Conservation (phyloP, 2,888 invertebrate genomes). For the Lobophora halterata region DNA sequence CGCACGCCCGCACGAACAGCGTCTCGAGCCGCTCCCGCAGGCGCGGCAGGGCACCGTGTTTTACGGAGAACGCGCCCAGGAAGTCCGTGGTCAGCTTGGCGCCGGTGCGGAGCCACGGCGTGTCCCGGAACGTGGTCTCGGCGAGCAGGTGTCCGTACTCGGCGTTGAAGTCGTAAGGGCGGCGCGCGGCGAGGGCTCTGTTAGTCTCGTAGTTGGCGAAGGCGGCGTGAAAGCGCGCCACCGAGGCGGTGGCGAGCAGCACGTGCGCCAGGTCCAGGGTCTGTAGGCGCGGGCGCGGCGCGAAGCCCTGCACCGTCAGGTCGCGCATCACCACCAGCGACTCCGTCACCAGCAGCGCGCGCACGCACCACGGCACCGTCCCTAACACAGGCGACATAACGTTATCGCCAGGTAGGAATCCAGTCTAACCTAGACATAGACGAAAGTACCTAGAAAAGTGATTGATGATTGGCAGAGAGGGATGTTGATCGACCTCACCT, state of each 20-base stretch:
- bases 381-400: too few relatives aligned
- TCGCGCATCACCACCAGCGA: constrained; percentile 62
- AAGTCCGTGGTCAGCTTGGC: constrained; percentile 53
- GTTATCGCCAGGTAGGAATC: too few relatives aligned
- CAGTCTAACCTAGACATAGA: too few relatives aligned
- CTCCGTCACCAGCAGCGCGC: constrained; percentile 51
- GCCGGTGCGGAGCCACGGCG: constrained; percentile 50
- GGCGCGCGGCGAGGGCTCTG: constrained; percentile 28
- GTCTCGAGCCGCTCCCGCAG: constrained; percentile 42
- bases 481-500: constrained; percentile 30
- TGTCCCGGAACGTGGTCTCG: constrained; percentile 50
- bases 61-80: constrained; percentile 48
- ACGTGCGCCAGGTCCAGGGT: constrained; percentile 50
- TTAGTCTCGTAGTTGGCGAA: constrained; percentile 53
- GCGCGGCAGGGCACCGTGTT: constrained; percentile 35
- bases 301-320: constrained; percentile 51
- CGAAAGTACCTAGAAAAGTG: too few relatives aligned
- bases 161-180: constrained; percentile 40
- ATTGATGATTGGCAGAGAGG: too few relatives aligned
- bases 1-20: constrained; percentile 47
- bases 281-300: constrained; percentile 33
- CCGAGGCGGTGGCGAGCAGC: constrained; percentile 37
- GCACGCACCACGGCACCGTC: constrained; percentile 57
- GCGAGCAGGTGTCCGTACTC: constrained; percentile 40
- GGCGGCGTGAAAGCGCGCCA: constrained; percentile 64